Percentiles rank a stretch among this genome's conserved stretches.
phyloP scores from a whole-genome alignment of 2,797 vertebrate species.

The Centroberyx gerrardi region DNA sequence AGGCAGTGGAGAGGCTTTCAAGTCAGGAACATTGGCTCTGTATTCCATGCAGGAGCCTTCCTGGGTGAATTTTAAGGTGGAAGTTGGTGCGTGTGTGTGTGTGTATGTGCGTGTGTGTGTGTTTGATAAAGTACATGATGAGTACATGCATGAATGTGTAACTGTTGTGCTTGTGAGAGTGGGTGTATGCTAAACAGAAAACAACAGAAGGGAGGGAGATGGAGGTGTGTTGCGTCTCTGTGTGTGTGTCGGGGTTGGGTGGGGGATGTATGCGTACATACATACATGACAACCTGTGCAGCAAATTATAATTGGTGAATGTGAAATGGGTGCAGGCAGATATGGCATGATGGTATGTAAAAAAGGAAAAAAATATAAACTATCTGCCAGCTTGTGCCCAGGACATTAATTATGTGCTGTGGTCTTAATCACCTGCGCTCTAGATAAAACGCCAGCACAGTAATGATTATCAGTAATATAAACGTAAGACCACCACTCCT shows the following conservation, averaged over 20 bases:
- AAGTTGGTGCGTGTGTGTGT: conserved; percentile 35
- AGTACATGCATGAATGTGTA: conserved; percentile 51
- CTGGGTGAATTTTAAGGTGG: conserved; percentile 64
- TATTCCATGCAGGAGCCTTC: conserved; percentile 70
- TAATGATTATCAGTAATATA: conserved; percentile 84
- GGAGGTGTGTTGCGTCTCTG: conserved; percentile 3
- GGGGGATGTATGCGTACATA: background rate
- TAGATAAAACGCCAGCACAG: conserved; percentile 69
- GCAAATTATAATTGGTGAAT: background rate
- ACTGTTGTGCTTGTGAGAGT: conserved; percentile 38
- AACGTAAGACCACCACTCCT: conserved; percentile 78
- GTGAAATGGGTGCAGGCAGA: background rate
- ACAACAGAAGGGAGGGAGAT: conserved; percentile 10
- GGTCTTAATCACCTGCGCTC: conserved; percentile 63
- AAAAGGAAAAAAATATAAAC: conserved; percentile 29
- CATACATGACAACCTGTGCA: background rate
- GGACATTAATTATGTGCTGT: conserved; percentile 63
- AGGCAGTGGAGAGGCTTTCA: conserved; percentile 77
- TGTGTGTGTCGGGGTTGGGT: background rate
- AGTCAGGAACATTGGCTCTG: conserved; percentile 78
- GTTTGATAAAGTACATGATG: conserved; percentile 55
- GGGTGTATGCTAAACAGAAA: conserved; percentile 29
- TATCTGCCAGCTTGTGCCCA: conserved; percentile 38
- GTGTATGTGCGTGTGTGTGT: conserved; percentile 11
- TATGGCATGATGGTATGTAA: conserved; percentile 17